Evolutionary conservation across 1,140 invertebrate species (phyloP), one percentile per base, ranked within the genome.

Genomic region (Dinoponera quadriceps): DNA sequence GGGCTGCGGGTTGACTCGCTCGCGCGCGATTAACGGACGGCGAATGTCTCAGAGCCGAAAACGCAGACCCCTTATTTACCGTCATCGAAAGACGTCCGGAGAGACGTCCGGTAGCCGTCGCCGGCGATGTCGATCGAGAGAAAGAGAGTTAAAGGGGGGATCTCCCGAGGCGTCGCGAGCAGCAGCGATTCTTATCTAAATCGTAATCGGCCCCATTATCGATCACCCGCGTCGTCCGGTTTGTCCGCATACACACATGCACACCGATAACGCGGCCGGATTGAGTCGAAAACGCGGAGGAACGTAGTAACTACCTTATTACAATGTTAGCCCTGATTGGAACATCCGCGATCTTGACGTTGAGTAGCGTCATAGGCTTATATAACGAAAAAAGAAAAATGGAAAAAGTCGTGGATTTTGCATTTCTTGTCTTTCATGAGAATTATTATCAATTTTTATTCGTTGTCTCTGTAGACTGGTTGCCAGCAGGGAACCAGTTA

Each of bases 131-230:
- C 38, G 38, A 2, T 2, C 2, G 29, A 33, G 29, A 33, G 29
- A 33, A 5, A 33, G 29, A 33, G 29, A 33, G 29, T 3, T 2
- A 33, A 5, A 33, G 29, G 5, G 29, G 3, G 11, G 38, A 44
- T 44, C 38, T 9, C 38, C 33, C 2, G 38, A 44, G 18, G 20
- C n/a, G 44, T 16, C 29, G 55, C 11, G 29, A 16, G 63, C 44
- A 1, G 29, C 1, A 13, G 49, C 33, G 69, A 62, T 74, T 25
- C 1, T 63, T 33, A 75, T 75, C 38, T 63, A 49, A 49, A n/a
- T 49, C 38, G 7, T 63, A 63, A 62, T 74, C 72, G 38, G 3
- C 4, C 25, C 27, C 14, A 29, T 66, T 63, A 66, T 77, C 49
- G 20, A 78, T 78, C 33, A 69, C 33, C 33, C 49, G 33, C 25